Base-by-base conservation (phyloP, 2,113 vertebrate species). In the Rhea pennata region DNA sequence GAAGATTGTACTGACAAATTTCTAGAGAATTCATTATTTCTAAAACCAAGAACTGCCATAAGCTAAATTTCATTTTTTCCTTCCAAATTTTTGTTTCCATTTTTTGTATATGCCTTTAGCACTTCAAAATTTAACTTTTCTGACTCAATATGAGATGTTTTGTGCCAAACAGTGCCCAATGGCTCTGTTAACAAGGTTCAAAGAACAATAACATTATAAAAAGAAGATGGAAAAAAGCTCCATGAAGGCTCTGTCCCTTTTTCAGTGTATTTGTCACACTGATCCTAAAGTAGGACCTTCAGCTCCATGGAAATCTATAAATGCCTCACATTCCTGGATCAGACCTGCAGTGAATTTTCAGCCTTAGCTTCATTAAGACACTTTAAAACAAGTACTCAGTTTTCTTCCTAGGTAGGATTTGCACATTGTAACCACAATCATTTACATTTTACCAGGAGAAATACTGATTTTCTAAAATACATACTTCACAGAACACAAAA, bases 1-100 rank as follows among this genome's bases (percentile, higher is more conserved):
- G 86, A 82, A 83, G 8, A 22, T 91, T 61, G 86, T 89, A 90
- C 78, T 93, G 48, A 17, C 5, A 95, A 75, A 89, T 90, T 77
- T 82, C 67, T 72, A 10, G 42, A 81, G 42, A 59, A 64, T 89
- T 95, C 39, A 62, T 94, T 95, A 58, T 73, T 91, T 59, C 62
- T 72, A 83, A 85, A 94, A 73, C 36, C 82, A 93, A 93, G 2
- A 71, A 85, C 3, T 7, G 53, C 88, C 15, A 84, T 82, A 67
- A 96, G 39, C 21, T 84, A 53, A 85, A 94, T 70, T 50, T 58
- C 50, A 76, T 51, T 59, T 10, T 88, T 88, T 36, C 3, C 3
- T 51, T 21, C 50, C 22, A 51, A 51, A 51, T 51, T 51, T 51
- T 23, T 51, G 20, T 51, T 51, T 51, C 50, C 11, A 23, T 59